A percentile compares a stretch with the other conserved stretches of the same genome.
phyloP scores from a whole-genome alignment of 2,113 vertebrate genomes.

The Rhagologus leucostigma region DNA sequence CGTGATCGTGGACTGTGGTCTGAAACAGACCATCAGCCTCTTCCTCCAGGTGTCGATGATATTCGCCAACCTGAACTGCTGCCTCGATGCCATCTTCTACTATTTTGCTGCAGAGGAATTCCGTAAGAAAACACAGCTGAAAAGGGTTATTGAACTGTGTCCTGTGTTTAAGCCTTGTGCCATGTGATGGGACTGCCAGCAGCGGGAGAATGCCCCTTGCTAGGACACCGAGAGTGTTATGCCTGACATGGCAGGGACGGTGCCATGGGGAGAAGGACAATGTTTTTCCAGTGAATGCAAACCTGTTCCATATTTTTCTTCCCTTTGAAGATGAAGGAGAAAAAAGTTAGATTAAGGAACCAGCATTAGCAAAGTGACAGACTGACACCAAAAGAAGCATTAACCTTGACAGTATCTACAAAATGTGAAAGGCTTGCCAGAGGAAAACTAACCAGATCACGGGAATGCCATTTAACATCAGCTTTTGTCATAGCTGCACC shows the following conservation, averaged over 20 bases:
- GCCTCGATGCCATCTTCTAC: slow-evolving; percentile 88
- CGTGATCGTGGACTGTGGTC: slow-evolving; percentile 70
- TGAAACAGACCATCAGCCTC: slow-evolving; percentile 73
- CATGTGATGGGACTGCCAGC: not conserved
- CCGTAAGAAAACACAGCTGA: slow-evolving; percentile 11
- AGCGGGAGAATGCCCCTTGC: not conserved
- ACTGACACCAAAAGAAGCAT: not conserved
- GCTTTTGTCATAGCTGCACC: not conserved
- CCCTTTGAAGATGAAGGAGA: not conserved
- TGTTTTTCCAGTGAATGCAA: not conserved
- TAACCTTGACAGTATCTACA: not conserved
- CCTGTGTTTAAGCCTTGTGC: not conserved
- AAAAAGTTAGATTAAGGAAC: not conserved
- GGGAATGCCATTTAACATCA: not conserved
- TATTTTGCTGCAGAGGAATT: slow-evolving; percentile 86
- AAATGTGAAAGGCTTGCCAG: not conserved
- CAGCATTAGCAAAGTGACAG: not conserved
- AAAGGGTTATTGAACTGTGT: not conserved
- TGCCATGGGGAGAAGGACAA: not conserved
- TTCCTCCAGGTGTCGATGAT: slow-evolving; percentile 83
- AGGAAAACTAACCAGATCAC: not conserved
- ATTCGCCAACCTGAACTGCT: slow-evolving; percentile 88
- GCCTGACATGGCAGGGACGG: not conserved
- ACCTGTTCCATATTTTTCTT: not conserved
- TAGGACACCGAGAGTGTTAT: not conserved